Base-by-base conservation (phyloP, 2,797 vertebrate genomes). In the Leptodactylus fallax region DNA sequence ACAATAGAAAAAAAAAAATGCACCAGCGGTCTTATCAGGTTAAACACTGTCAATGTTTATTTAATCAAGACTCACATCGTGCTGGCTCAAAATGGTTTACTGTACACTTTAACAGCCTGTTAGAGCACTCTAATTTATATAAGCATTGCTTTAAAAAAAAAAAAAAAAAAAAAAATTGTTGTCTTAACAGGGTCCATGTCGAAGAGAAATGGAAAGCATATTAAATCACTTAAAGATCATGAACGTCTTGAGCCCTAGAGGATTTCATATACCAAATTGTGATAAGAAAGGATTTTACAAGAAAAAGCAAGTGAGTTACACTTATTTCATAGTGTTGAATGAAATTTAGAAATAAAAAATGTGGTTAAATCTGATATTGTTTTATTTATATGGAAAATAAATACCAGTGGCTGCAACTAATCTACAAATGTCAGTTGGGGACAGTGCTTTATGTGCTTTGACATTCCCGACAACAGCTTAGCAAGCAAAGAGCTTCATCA, bases 251-350 rank as follows among this genome's bases (percentile, higher is more conserved):
- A 97, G 96, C 91, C 97, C 97, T 55, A 93, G 95, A 91, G 96
- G 96, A 27, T 93, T 98, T 90, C 97, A 97, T 94, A 97, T 99
- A 92, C 98, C 98, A 90, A 99, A 99, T 94, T 99, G 98, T 92
- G 98, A 99, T 95, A 97, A 96, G 93, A 99, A 97, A 90, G 98
- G 98, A 1, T 99, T 98, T 93, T 99, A 99, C 92, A 99, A 98
- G 96, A 99, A 97, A 94, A 99, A 97, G 89, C 98, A 99, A 96
- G 98, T 98, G 92, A 94, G 94, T 87, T 63, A 7, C 6, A 0
- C 65, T 82, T 23, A 23, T 23, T 21, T 1, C 56, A 58, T 1
- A 5, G 56, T 5, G 36, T 36, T 36, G 36, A 36, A 36, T 36
- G 56, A 58, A 58, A 58, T 17, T 58, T 58, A 58, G 4, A 17